Base-by-base conservation (phyloP, 1,140 invertebrate genomes). In the Nasonia vitripennis region DNA sequence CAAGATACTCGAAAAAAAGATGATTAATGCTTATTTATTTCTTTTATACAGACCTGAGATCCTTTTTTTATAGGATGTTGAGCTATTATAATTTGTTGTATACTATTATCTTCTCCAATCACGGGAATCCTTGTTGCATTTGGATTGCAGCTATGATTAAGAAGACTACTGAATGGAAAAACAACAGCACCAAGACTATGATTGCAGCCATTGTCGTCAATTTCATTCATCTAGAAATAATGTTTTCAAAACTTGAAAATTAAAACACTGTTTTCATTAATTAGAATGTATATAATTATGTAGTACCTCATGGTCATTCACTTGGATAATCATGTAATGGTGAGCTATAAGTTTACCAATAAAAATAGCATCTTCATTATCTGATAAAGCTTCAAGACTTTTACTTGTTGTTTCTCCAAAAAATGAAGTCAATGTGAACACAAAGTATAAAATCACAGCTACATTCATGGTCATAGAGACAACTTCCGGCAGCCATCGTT, bases 101-200 rank as follows among this genome's bases (percentile, higher is more conserved):
- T 45, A 62, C 0, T 27, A 51, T 83, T 70, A 17, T 94, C 94
- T 67, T 95, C 92, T 85, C 94, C 94, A 73, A 73, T 20, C 51
- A 62, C 1, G 0, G 92, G 94, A 86, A 94, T 93, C 75, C 97
- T 95, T 0, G 96, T 94, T 11, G 98, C 95, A 94, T 98, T 98
- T 12, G 98, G 97, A 89, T 96, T 94, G 94, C 98, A 99, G 23
- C 97, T 97, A 92, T 99, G 98, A 93, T 99, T 99, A 20, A 98
- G 90, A 20, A 98, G 91, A 92, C 97, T 98, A 5, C 96, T 93
- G 85, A 96, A 96, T 7, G 96, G 95, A 92, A 96, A 97, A 12
- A 96, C 95, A 34, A 94, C 96, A 23, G 94, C 95, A 81, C 96
- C 96, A 48, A 62, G 55, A 83, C 45, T 81, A 27, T 71, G 17